Evolutionary conservation across 2,113 vertebrate species (phyloP), one percentile per base, ranked within the genome.

Genomic region (Lathamus discolor): DNA sequence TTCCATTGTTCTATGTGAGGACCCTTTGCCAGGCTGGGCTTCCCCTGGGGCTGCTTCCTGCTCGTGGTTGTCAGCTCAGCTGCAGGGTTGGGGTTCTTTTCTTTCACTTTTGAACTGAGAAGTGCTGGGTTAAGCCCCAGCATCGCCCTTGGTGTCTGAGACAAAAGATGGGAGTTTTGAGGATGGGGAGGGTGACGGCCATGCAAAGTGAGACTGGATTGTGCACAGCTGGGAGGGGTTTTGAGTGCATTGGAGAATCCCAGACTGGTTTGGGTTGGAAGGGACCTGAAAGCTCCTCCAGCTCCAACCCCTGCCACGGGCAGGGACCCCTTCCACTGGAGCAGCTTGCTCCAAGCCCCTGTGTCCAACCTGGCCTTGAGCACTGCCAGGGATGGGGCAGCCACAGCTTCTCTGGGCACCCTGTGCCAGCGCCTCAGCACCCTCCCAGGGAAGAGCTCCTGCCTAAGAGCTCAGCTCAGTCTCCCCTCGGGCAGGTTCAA

Each of bases 1-100:
- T 86, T 87, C 54, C 86, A 44, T 95, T 95, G 83, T 88, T 86
- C 81, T 27, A 1, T 19, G 8, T 67, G 49, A 83, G 90, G 91
- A 12, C 49, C 57, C 20, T 0, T 69, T 3, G 8, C 81, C 86
- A 51, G 83, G 74, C 92, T 76, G 35, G 83, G 78, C 81, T 87
- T 81, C 35, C 80, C 93, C 89, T 1, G 15, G 63, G 41, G 89
- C 14, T 6, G 6, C 84, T 96, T 94, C 93, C 84, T 95, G 55
- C 87, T 91, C 22, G 0, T 27, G 67, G 17, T 43, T 89, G 35
- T 80, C 51, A 75, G 68, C 0, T 7, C 77, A 78, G 77, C 77
- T 81, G 81, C 1, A 0, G 19, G 48, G 19, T 33, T 55, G 52
- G 10, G 39, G n/a, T 59, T 88, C 82, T 91, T 67, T 51, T 64